Evolutionary conservation across 1,140 invertebrate genomes (phyloP).

Genomic region (Aradophagus sp.): DNA sequence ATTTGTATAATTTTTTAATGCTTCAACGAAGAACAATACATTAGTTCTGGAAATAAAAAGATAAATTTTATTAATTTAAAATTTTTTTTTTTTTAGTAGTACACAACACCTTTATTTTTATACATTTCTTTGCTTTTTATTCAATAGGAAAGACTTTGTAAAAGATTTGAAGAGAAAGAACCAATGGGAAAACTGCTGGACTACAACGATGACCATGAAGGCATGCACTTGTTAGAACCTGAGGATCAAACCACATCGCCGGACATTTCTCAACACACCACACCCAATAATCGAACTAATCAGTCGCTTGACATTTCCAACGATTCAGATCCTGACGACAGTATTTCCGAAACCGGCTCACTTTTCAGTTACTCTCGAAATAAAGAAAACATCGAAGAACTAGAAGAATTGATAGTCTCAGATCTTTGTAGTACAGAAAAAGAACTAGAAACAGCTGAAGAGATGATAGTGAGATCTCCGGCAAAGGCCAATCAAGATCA

Average conservation of each 20-base stretch:
- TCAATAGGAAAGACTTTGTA: slow-evolving; percentile 59
- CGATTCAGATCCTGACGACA: slow-evolving; percentile 12
- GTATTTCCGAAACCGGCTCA: slow-evolving; percentile 37
- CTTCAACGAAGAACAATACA: no score
- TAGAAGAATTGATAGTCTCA: not conserved
- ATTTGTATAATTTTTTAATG: no score
- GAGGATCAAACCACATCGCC: slow-evolving; percentile 19
- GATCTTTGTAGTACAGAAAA: no score
- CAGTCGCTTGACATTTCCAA: not conserved
- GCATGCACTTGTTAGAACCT: slow-evolving; percentile 34
- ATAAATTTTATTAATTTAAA: no score
- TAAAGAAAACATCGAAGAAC: slow-evolving; percentile 28
- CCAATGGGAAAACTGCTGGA: slow-evolving; percentile 3
- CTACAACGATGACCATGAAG: slow-evolving; percentile 22
- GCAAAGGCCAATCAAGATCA: slow-evolving; percentile 8
- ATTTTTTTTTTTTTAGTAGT: no score
- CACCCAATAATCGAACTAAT: slow-evolving; percentile 25
- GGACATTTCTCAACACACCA: slow-evolving; percentile 5
- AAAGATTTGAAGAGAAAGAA: slow-evolving; percentile 38
- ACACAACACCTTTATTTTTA: not conserved
- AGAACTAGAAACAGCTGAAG: not conserved
- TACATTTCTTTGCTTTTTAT: not conserved
- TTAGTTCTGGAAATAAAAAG: no score
- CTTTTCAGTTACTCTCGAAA: slow-evolving; percentile 20
- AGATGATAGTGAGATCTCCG: slow-evolving; percentile 3